Base-by-base conservation (phyloP, 1,140 invertebrate genomes). In the Nasonia longicornis region DNA sequence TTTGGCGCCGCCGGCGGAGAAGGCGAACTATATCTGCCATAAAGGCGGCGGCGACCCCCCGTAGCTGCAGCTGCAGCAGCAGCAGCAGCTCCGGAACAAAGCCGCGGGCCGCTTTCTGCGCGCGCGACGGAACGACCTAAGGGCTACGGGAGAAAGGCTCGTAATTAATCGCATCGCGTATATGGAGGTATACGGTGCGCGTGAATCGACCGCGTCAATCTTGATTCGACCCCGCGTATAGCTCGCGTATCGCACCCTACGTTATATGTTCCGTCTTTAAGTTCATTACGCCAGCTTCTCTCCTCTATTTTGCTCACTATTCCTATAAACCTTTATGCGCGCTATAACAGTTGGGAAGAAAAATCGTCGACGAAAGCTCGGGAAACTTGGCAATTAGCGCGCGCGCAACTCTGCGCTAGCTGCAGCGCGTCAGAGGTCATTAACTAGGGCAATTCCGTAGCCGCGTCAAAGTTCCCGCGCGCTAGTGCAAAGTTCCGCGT, bases 101-200 rank as follows among this genome's bases (percentile, higher is more conserved):
- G 75, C 71, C 29, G 48, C 73, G 26, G 12, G 69, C 69, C 35
- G 71, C 52, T 58, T 58, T 58, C 52, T 58, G 20, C 45, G 45
- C 35, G 7, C 4, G 10, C 11, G 16, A 14, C 22, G 22, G 63
- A 45, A 48, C 67, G 29, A 72, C 22, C 14, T 31, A 29, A 26
- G 72, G 72, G 45, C 22, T 29, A 67, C 8, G 22, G 29, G 26
- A 48, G 72, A 52, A 42, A 45, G 42, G n/a, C 52, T 73, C 12
- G 26, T 80, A 80, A 80, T 80, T 80, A 80, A 74, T 80, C 72
- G 79, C 71, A 80, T 74, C 72, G 26, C 11, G 10, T 71, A 11
- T 69, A 69, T 69, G 12, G 14, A 2, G 2, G 16, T 3, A 20
- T 3, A 2, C 52, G 14, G 14, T 20, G 14, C 52, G 52, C 52